phyloP scores from a whole-genome alignment of 1,140 invertebrate species.

The Trinorchestia longiramus region DNA sequence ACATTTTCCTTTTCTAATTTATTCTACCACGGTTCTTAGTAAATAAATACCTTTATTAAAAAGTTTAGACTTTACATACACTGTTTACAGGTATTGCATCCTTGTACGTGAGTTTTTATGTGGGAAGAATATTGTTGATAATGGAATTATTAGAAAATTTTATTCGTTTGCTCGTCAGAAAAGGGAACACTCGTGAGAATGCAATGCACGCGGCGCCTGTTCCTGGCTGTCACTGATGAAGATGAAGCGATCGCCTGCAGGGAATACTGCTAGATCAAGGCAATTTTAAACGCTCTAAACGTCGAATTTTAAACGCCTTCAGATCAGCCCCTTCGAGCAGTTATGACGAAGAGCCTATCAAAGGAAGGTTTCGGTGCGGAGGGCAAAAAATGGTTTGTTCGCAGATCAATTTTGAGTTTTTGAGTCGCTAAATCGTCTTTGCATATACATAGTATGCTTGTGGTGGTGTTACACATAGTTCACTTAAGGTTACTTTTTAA shows the following conservation, averaged over 20 bases:
- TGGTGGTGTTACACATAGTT: not conserved
- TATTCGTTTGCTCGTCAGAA: not conserved
- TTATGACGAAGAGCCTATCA: not conserved
- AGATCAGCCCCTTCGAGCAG: not conserved
- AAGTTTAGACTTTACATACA: too few species aligned
- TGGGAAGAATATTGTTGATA: not conserved
- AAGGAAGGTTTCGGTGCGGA: not conserved
- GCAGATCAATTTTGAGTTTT: not conserved
- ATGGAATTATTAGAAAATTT: not conserved
- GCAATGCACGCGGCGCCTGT: not conserved
- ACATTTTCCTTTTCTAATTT: too few species aligned
- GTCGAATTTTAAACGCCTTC: not conserved
- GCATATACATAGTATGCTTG: not conserved
- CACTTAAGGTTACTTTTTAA: not conserved
- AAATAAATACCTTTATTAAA: too few species aligned
- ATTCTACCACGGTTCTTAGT: too few species aligned
- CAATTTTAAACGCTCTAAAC: constrained; percentile 19
- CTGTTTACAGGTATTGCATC: too few species aligned
- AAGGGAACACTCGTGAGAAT: not conserved
- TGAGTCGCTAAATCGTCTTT: not conserved
- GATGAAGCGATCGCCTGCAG: constrained; percentile 39
- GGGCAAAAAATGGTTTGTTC: not conserved
- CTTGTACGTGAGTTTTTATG: not conserved
- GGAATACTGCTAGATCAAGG: constrained; percentile 9
- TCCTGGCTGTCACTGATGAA: constrained; percentile 44